Evolutionary conservation across 2,113 vertebrate genomes (phyloP).

Genomic region (Toxostoma redivivum): DNA sequence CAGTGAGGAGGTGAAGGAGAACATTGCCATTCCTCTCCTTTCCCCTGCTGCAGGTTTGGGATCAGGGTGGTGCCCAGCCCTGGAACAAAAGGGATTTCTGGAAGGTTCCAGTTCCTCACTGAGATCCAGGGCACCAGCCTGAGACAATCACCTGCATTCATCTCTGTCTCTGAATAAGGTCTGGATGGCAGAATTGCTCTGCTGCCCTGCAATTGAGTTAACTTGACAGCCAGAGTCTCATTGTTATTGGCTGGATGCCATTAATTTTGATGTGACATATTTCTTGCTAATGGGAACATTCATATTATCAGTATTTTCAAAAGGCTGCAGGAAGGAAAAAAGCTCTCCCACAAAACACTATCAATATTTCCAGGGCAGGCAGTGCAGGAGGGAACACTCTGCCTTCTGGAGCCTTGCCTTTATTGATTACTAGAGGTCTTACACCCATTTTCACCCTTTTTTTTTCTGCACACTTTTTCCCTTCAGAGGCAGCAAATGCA

Average conservation of each 20-base stretch:
- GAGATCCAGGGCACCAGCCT: neutral
- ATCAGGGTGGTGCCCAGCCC: neutral
- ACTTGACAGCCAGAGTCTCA: conserved; percentile 27
- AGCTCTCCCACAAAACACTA: neutral
- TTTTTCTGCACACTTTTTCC: neutral
- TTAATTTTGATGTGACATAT: conserved; percentile 69
- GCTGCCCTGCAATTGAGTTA: conserved; percentile 63
- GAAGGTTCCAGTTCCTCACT: neutral
- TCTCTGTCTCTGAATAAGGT: conserved; percentile 46
- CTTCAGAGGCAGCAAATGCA: neutral
- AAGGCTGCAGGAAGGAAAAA: neutral
- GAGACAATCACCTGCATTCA: conserved; percentile 9
- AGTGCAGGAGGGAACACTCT: neutral
- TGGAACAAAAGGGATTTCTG: neutral
- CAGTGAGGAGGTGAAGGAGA: neutral
- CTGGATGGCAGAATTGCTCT: conserved; percentile 44
- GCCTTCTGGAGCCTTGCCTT: neutral
- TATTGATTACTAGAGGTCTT: neutral
- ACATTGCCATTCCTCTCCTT: neutral
- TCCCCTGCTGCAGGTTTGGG: neutral
- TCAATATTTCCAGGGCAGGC: conserved; percentile 47
- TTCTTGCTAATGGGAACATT: conserved; percentile 68
- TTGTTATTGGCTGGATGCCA: conserved; percentile 52
- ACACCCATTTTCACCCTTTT: neutral
- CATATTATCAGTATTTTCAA: conserved; percentile 57